These are phyloP conservation scores for Eulemur coronatus DNA, from an alignment of 2,797 vertebrate genomes.

Conservation along the genomic window DNA sequence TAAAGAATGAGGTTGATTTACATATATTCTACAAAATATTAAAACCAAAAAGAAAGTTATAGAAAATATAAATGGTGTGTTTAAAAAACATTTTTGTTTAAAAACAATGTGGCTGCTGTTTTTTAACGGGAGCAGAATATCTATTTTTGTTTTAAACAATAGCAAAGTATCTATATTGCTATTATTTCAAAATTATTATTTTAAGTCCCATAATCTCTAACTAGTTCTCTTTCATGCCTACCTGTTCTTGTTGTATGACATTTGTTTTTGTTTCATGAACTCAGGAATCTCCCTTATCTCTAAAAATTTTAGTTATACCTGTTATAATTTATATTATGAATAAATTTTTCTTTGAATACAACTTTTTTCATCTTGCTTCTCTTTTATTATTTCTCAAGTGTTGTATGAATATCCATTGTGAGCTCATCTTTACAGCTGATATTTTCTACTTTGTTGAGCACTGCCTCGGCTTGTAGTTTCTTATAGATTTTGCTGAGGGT, in stretches of 20 bases:
- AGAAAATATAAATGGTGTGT: neutral
- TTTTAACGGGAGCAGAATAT: neutral
- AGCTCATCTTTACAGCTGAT: neutral
- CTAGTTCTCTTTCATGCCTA: neutral
- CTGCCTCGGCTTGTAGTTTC: neutral
- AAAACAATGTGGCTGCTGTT: neutral
- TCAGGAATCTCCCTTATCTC: neutral
- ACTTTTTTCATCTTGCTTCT: neutral
- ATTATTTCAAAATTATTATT: neutral
- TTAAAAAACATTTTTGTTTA: neutral
- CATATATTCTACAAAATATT: neutral
- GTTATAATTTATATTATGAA: neutral
- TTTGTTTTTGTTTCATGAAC: neutral
- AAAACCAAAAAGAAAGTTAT: neutral
- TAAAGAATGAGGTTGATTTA: neutral
- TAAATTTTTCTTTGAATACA: neutral
- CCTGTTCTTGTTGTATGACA: neutral
- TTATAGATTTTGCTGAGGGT: neutral
- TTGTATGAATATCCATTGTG: neutral
- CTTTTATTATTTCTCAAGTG: neutral
- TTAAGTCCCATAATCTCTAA: neutral
- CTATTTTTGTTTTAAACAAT: neutral
- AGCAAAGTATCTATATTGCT: neutral
- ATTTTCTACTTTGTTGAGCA: neutral
- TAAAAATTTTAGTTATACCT: neutral